These are phyloP conservation scores for Asteroscopus sphinx DNA, from an alignment of 2,888 invertebrate genomes.

Conservation along the genomic window DNA sequence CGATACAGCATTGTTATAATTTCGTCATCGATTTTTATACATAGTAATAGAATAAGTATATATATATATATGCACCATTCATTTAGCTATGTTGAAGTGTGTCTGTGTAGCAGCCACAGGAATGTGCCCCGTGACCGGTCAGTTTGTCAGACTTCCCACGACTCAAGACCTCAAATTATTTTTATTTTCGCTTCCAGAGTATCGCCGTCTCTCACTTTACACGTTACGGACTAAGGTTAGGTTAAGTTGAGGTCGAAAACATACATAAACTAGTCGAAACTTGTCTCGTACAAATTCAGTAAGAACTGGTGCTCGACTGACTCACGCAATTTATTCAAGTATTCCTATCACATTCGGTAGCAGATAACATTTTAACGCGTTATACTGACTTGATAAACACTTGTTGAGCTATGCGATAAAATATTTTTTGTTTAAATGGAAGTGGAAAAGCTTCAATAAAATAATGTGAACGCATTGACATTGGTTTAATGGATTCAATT, in stretches of 20 bases:
- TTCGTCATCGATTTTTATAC: neutral
- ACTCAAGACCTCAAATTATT: slow-evolving; percentile 54
- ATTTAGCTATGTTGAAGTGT: slow-evolving; percentile 17
- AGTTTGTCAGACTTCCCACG: slow-evolving; percentile 53
- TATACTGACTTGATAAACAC: slow-evolving; percentile 18
- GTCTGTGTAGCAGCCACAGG: slow-evolving; percentile 41
- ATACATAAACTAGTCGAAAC: slow-evolving; percentile 59
- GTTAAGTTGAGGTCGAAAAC: slow-evolving; percentile 73
- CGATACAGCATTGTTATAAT: neutral
- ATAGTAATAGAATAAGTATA: too few relatives aligned
- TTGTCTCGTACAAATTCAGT: slow-evolving; percentile 33
- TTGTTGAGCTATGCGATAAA: neutral
- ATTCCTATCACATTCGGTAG: slow-evolving; percentile 20
- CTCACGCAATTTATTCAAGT: slow-evolving; percentile 2
- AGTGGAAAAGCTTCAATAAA: slow-evolving; percentile 32
- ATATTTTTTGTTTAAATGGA: slow-evolving; percentile 14
- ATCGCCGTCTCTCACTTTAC: slow-evolving; percentile 61
- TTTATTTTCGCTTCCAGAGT: slow-evolving; percentile 59
- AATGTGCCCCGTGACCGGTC: slow-evolving; percentile 68
- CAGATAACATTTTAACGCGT: slow-evolving; percentile 13
- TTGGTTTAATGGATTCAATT: slow-evolving; percentile 36
- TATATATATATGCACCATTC: slow-evolving; percentile 23
- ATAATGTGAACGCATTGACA: slow-evolving; percentile 34
- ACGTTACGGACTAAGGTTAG: slow-evolving; percentile 48
- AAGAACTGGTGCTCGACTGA: slow-evolving; percentile 1